Evolutionary conservation across 2,888 invertebrate genomes (phyloP).

Genomic region (Norana najaformis): DNA sequence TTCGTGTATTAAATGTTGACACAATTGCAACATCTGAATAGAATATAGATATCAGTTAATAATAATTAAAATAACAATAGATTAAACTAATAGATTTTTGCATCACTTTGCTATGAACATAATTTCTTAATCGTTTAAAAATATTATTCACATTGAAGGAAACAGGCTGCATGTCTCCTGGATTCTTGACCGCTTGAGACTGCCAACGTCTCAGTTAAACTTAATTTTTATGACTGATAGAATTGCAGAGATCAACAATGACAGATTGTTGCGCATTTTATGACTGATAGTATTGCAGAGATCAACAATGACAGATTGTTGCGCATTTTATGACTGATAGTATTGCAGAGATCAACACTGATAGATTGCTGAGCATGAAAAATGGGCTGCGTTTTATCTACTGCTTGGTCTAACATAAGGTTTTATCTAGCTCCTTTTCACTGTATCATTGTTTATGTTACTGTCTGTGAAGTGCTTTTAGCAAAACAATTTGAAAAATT

Average conservation of each 20-base stretch:
- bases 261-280: too few relatives aligned
- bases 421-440: not conserved
- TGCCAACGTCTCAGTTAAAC: not conserved
- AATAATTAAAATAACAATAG: not conserved
- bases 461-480: not conserved
- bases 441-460: not conserved
- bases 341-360: too few relatives aligned
- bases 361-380: too few relatives aligned
- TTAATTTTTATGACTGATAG: not conserved
- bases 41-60: not conserved
- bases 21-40: not conserved
- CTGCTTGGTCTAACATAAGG: not conserved
- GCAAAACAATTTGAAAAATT: not conserved
- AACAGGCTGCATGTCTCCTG: not conserved
- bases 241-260: too few relatives aligned
- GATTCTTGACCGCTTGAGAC: not conserved
- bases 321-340: not conserved
- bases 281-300: not conserved
- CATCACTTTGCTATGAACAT: not conserved
- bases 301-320: too few relatives aligned
- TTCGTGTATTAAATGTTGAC: not conserved
- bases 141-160: too few relatives aligned
- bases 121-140: not conserved
- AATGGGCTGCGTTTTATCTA: too few relatives aligned
- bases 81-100: not conserved